Percentiles rank a stretch among this genome's conserved stretches.
Evolutionary conservation across 2,113 vertebrate species (phyloP).

Genomic region (Gavialis gangeticus): DNA sequence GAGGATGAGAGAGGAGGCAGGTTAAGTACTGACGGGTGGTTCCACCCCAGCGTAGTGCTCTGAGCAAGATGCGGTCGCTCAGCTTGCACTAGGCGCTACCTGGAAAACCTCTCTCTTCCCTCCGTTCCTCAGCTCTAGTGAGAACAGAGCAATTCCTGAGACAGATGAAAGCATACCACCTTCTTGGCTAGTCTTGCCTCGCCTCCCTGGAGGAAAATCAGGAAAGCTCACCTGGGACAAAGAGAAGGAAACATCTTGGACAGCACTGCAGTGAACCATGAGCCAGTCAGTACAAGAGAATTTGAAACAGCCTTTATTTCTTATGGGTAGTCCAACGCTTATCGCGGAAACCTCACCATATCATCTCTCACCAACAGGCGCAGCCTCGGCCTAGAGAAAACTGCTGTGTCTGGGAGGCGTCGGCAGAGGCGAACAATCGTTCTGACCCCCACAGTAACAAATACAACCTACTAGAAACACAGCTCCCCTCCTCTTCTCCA

Average conservation of each 20-base stretch:
- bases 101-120: conserved; percentile 19
- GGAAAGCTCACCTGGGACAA: not conserved
- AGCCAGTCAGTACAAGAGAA: not conserved
- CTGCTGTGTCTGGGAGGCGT: not conserved
- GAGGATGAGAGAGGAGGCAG: conserved; percentile 44
- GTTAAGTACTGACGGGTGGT: conserved; percentile 29
- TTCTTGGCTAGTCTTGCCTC: conserved; percentile 12
- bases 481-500: not conserved
- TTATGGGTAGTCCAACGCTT: not conserved
- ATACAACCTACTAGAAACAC: not conserved
- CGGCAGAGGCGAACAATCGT: not conserved
- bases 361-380: not conserved
- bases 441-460: not conserved
- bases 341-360: not conserved
- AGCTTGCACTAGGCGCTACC: conserved; percentile 19
- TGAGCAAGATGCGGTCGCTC: not conserved
- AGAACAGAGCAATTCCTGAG: not conserved
- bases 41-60: conserved; percentile 48
- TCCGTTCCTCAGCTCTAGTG: not conserved
- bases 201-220: not conserved
- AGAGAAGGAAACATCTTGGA: not conserved
- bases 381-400: not conserved
- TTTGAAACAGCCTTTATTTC: not conserved
- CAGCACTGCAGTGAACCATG: not conserved
- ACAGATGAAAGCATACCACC: not conserved